Evolutionary conservation across 1,140 invertebrate genomes (phyloP).

Genomic region (Tetragonula clypearis): DNA sequence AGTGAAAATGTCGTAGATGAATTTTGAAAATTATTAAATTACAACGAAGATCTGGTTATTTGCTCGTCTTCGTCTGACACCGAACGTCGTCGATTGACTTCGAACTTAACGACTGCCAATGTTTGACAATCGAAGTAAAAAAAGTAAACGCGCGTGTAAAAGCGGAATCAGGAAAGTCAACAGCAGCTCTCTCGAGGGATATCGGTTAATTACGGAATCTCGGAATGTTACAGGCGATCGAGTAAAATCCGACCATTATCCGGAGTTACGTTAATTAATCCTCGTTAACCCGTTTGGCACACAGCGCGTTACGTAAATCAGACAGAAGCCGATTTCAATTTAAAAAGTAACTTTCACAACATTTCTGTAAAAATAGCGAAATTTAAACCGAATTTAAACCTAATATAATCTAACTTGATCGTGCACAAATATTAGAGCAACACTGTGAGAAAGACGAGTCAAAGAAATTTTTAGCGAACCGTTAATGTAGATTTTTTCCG

Average conservation of each 20-base stretch:
- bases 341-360: slow-evolving; percentile 11
- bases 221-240: not conserved
- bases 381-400: not conserved
- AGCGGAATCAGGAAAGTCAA: not conserved
- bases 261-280: slow-evolving; percentile 33
- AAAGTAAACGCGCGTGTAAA: not conserved
- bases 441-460: no score
- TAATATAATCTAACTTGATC: no score
- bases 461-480: no score
- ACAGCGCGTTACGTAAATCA: slow-evolving; percentile 3
- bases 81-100: no score
- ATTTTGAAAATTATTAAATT: no score
- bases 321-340: slow-evolving; percentile 2
- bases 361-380: not conserved
- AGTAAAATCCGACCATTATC: slow-evolving; percentile 19
- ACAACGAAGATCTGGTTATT: no score
- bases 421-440: no score
- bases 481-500: no score
- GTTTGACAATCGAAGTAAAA: no score
- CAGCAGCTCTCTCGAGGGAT: not conserved
- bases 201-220: not conserved
- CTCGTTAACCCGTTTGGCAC: slow-evolving; percentile 28
- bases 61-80: no score
- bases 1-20: no score
- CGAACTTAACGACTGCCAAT: no score